A percentile compares a stretch with the other conserved stretches of the same genome.
Conservation (phyloP, 2,888 invertebrate species). For the Aleiodes testaceus region DNA sequence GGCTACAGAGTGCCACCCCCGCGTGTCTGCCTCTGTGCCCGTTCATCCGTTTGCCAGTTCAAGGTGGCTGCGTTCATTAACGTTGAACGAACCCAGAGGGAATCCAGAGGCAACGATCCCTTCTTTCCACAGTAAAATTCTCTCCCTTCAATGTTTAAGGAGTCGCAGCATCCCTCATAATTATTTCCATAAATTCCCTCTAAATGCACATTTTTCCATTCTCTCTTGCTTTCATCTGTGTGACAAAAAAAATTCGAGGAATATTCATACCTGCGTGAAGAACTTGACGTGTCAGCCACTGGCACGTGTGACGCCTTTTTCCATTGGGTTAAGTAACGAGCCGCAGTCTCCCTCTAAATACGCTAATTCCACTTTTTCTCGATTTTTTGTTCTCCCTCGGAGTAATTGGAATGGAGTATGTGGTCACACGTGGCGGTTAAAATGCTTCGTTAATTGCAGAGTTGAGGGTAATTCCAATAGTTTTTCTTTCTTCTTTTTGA, state of each 20-base stretch:
- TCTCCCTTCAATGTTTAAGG: conserved; percentile 50
- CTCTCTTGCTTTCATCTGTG: conserved; percentile 1
- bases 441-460: conserved; percentile 40
- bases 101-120: conserved; percentile 35
- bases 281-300: conserved; percentile 1
- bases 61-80: conserved; percentile 71
- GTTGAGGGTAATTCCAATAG: conserved; percentile 25
- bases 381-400: conserved; percentile 7
- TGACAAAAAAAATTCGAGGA: not conserved
- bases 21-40: conserved; percentile 40
- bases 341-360: conserved; percentile 22
- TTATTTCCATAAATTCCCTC: conserved; percentile 50
- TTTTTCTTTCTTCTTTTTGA: not conserved
- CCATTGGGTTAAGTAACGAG: conserved; percentile 37
- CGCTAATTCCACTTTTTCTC: not conserved
- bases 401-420: conserved; percentile 38
- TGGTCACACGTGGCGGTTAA: conserved; percentile 37
- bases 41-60: conserved; percentile 71
- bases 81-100: conserved; percentile 46
- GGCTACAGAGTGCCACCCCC: conserved; percentile 53
- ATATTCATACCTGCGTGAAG: conserved; percentile 25
- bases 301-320: conserved; percentile 34
- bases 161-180: conserved; percentile 48
- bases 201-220: not conserved
- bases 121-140: conserved; percentile 30